A percentile compares a stretch with the other conserved stretches of the same genome.
These are phyloP conservation scores for Heliconius ethilla DNA, from an alignment of 2,888 invertebrate genomes.

Conservation along the genomic window DNA sequence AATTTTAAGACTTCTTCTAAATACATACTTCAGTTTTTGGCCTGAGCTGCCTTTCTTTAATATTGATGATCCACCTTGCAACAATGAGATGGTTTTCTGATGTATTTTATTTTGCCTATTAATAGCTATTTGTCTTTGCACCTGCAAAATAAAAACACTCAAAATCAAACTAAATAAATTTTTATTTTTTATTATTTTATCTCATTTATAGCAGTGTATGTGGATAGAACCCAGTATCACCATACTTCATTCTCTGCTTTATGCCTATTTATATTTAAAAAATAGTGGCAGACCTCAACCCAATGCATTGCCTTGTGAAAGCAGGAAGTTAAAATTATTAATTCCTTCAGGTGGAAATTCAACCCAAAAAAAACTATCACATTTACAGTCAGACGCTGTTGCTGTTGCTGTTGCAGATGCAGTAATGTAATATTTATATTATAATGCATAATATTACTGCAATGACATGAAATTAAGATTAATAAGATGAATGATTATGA, in stretches of 20 bases:
- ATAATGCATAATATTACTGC: neutral
- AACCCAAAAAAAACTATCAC: too few species aligned
- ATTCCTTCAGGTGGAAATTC: too few species aligned
- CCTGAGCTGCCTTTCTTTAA: conserved; percentile 71
- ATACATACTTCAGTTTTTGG: conserved; percentile 74
- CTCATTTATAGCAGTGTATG: too few species aligned
- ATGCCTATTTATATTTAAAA: too few species aligned
- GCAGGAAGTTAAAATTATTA: too few species aligned
- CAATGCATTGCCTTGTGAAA: too few species aligned
- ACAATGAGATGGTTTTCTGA: conserved; percentile 85
- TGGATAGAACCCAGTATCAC: too few species aligned
- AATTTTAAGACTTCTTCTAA: neutral
- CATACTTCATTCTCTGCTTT: too few species aligned
- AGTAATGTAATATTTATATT: neutral
- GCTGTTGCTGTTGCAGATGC: neutral
- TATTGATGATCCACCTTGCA: conserved; percentile 85
- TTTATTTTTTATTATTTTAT: neutral
- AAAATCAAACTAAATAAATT: neutral
- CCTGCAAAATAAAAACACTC: conserved; percentile 58
- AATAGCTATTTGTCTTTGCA: conserved; percentile 89
- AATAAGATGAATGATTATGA: neutral
- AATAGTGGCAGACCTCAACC: too few species aligned
- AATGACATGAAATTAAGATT: neutral
- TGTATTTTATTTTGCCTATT: conserved; percentile 88
- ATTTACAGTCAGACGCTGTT: too few species aligned